Percentiles rank a stretch among this genome's conserved stretches.
These are phyloP conservation scores for Drosophila fungiperda DNA, from an alignment of 2,888 invertebrate species.

Conservation along the genomic window DNA sequence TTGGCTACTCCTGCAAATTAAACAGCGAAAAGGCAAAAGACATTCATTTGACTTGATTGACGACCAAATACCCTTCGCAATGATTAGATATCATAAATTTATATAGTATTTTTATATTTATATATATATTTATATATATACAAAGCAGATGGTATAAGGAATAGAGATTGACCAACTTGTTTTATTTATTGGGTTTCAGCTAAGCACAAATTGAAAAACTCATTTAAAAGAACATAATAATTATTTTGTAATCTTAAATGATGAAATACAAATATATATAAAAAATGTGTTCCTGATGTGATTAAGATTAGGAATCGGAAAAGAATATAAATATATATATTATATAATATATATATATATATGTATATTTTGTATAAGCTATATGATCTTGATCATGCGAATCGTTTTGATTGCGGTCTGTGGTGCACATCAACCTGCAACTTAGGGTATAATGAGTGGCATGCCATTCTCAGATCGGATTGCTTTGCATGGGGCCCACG, in stretches of 20 bases:
- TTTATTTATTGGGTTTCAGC: background rate
- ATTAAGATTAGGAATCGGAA: background rate
- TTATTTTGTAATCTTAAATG: background rate
- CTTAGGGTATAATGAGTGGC: conserved; percentile 28
- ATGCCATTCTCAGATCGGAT: conserved; percentile 1
- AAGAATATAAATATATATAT: background rate
- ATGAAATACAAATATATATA: background rate
- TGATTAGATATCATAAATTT: background rate
- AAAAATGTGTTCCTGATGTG: background rate
- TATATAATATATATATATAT: background rate
- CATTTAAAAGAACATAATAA: background rate
- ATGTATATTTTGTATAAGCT: background rate
- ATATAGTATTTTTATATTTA: background rate
- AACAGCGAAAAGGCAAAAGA: conserved; percentile 36
- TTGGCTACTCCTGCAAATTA: conserved; percentile 73
- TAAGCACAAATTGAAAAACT: background rate
- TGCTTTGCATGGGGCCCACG: conserved; percentile 71
- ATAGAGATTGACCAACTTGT: background rate
- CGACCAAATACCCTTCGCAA: conserved; percentile 11
- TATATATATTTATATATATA: too few species aligned
- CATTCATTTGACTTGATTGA: background rate
- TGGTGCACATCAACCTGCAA: background rate
- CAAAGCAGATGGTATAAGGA: background rate
- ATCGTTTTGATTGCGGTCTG: background rate
- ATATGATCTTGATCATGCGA: background rate